Evolutionary conservation across 2,888 invertebrate species (phyloP).

Genomic region (Junonia oenone): DNA sequence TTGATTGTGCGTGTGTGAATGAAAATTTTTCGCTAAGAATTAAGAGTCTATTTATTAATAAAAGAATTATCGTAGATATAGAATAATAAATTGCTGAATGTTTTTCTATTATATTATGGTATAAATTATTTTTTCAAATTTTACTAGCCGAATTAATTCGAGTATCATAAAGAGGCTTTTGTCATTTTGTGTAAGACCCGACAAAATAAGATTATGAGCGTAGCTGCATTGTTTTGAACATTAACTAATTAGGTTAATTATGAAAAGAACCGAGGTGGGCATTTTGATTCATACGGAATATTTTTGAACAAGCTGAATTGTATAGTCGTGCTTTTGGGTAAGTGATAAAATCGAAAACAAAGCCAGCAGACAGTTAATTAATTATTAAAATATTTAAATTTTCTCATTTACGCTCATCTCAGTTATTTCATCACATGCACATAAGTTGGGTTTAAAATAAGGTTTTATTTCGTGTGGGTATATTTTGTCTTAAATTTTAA

Average conservation of each 20-base stretch:
- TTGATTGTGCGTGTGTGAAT: too few species aligned
- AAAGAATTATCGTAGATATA: too few species aligned
- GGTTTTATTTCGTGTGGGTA: too few species aligned
- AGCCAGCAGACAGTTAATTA: background rate
- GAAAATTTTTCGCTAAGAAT: too few species aligned
- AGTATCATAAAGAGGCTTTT: background rate
- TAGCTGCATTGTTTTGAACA: background rate
- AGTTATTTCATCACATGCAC: background rate
- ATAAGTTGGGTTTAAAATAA: too few species aligned
- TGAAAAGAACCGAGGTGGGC: background rate
- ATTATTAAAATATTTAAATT: background rate
- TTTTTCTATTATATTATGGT: too few species aligned
- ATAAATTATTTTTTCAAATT: too few species aligned
- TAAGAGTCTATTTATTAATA: too few species aligned
- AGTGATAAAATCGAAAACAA: background rate
- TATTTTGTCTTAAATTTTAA: too few species aligned
- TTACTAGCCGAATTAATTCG: background rate
- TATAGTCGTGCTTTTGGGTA: background rate
- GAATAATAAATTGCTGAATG: too few species aligned
- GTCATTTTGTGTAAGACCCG: background rate
- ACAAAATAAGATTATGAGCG: constrained; percentile 3
- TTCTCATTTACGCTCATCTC: background rate
- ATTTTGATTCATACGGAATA: background rate
- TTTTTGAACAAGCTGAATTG: background rate
- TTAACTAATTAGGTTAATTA: constrained; percentile 1